Evolutionary conservation across 2,797 vertebrate genomes (phyloP).

Genomic region (Oreochromis grahami): DNA sequence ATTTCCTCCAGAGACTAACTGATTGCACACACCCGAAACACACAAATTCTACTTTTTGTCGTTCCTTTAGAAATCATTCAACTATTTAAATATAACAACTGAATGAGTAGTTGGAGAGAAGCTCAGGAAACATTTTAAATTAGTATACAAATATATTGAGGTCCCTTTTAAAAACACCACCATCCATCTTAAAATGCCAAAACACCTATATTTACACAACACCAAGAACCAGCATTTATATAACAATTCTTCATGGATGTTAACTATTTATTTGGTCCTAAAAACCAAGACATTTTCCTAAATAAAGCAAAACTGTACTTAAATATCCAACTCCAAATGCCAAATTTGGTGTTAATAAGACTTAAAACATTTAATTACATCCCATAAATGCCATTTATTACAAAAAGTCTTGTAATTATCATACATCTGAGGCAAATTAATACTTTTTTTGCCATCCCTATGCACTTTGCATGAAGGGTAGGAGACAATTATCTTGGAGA

Average conservation of each 20-base stretch:
- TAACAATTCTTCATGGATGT: not conserved
- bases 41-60: not conserved
- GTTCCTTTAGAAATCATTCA: not conserved
- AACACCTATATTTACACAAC: not conserved
- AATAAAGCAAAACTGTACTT: not conserved
- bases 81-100: not conserved
- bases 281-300: not conserved
- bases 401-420: not conserved
- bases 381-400: not conserved
- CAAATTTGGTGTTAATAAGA: not conserved
- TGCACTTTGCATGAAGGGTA: slow-evolving; percentile 1
- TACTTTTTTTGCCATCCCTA: not conserved
- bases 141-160: not conserved
- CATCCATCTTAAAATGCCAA: not conserved
- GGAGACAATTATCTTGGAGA: too few relatives aligned
- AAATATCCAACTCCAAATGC: not conserved
- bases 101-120: not conserved
- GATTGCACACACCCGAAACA: not conserved
- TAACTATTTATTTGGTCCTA: not conserved
- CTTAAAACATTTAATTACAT: not conserved
- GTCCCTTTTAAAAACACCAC: not conserved
- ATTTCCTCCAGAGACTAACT: not conserved
- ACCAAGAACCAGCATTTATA: not conserved
- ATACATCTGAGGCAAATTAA: slow-evolving; percentile 1
- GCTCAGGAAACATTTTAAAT: not conserved